phyloP scores from a whole-genome alignment of 1,140 invertebrate species.

The Heterodera schachtii region DNA sequence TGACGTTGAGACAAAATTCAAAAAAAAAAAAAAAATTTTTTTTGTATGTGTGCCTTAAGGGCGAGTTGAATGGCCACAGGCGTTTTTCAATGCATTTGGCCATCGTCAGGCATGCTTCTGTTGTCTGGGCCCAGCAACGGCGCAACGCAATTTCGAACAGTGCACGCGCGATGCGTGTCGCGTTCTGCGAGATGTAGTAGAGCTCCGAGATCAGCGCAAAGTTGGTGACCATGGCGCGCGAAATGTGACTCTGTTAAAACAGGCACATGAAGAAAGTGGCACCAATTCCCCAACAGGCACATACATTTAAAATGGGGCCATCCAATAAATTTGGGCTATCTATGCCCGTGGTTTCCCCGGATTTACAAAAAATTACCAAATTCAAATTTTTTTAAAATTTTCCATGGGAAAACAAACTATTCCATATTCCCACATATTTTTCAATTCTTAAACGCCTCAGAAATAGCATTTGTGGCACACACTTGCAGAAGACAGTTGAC shows the following conservation, averaged over 20 bases:
- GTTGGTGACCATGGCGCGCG: slow-evolving; percentile 48
- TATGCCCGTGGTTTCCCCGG: too few relatives aligned
- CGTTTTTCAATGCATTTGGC: slow-evolving; percentile 79
- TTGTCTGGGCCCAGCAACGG: slow-evolving; percentile 84
- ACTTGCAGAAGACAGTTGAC: slow-evolving; percentile 95
- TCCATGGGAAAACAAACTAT: too few relatives aligned
- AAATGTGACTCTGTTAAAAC: slow-evolving; percentile 54
- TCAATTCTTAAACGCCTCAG: too few relatives aligned
- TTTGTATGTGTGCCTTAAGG: slow-evolving; percentile 70
- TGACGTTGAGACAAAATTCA: too few relatives aligned
- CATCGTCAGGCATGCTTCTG: slow-evolving; percentile 77
- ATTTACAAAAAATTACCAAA: too few relatives aligned
- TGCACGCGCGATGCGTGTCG: slow-evolving; percentile 83
- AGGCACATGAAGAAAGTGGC: slow-evolving; percentile 1
- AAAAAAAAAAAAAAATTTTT: neutral
- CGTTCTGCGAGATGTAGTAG: slow-evolving; percentile 74
- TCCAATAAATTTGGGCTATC: too few relatives aligned
- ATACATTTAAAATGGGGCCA: too few relatives aligned
- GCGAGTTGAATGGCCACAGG: slow-evolving; percentile 84
- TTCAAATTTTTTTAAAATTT: too few relatives aligned
- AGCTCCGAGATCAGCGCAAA: slow-evolving; percentile 58
- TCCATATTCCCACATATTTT: too few relatives aligned
- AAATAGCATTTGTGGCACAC: slow-evolving; percentile 37
- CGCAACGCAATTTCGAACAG: slow-evolving; percentile 90
- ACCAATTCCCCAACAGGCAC: neutral